Base-by-base conservation (phyloP, 2,113 vertebrate genomes). In the Sebastes schlegelii region DNA sequence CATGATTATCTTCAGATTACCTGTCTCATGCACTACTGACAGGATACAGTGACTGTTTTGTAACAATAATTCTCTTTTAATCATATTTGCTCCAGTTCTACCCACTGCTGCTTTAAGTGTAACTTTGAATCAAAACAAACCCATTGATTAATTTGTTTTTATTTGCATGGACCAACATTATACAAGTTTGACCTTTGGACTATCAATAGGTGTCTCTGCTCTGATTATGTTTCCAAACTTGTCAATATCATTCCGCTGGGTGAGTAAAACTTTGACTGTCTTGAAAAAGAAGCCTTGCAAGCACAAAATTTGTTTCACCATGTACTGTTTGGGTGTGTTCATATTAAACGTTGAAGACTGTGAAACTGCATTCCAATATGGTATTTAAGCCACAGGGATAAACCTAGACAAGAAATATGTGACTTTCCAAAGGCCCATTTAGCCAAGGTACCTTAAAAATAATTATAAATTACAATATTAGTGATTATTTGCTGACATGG, bases 401-500 rank as follows among this genome's bases (percentile, higher is more conserved):
- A 69, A 42, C 3, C 17, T 23, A 45, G 21, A 79, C n/a, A 74
- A 61, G 13, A 71, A 54, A 60, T 65, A 14, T 23, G 6, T 45
- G 2, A 34, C 8, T 79, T 70, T 40, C 5, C 12, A 21, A 4
- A 46, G 13, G 4, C 14, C 3, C 6, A 17, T 68, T 58, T 68
- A 34, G 5, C 8, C 10, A 64, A 52, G 7, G 16, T 10, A 49
- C 5, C 11, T 9, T 46, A 3, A 1, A 69, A 61, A 23, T 52
- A 12, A 69, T 48, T 14, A 13, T n/a, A 43, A 26, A 26, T 34
- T 34, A 34, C 26, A 17, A 2, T 8, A 42, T 34, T 64, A 52
- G 6, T 14, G 7, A 57, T 19, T n/a, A 67, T 45, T 66, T 82
- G 66, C 62, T 78, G 49, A 73, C 64, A 76, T 21, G n/a, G 49